Evolutionary conservation across 1,140 invertebrate genomes (phyloP).

Genomic region (Stegodyphus mimosarum): DNA sequence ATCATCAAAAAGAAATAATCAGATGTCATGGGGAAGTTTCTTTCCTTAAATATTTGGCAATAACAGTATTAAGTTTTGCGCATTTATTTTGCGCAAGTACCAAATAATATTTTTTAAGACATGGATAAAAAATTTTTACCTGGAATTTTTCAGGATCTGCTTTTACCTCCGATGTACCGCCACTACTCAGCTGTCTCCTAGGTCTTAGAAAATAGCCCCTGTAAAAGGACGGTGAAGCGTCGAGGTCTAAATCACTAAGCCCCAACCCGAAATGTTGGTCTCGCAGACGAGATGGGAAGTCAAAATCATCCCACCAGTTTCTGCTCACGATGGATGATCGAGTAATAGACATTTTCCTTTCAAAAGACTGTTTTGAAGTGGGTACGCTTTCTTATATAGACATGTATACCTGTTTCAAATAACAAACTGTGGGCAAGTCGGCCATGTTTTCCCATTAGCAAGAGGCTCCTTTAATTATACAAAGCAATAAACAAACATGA

Average conservation of each 20-base stretch:
- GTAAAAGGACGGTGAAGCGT: slow-evolving; percentile 23
- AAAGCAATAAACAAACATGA: too few relatives aligned
- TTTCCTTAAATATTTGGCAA: too few relatives aligned
- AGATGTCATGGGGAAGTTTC: too few relatives aligned
- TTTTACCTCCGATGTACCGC: slow-evolving; percentile 43
- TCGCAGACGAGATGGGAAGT: slow-evolving; percentile 16
- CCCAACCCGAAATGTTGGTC: slow-evolving; percentile 54
- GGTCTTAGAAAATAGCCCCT: slow-evolving; percentile 41
- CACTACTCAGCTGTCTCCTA: slow-evolving; percentile 35
- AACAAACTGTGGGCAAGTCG: background rate
- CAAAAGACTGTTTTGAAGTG: background rate
- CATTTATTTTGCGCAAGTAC: too few relatives aligned
- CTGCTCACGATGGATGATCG: slow-evolving; percentile 11
- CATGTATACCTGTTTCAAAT: background rate
- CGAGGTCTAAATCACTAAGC: slow-evolving; percentile 32
- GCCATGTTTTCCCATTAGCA: too few relatives aligned
- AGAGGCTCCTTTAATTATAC: too few relatives aligned
- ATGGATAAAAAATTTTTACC: slow-evolving; percentile 62
- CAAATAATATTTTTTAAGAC: background rate
- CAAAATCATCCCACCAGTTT: slow-evolving; percentile 1
- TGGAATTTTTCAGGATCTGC: slow-evolving; percentile 69
- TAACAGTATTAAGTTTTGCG: too few relatives aligned
- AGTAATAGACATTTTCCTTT: slow-evolving; percentile 34
- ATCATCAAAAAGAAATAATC: too few relatives aligned
- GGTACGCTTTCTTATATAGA: background rate